A percentile compares a stretch with the other conserved stretches of the same genome.
phyloP scores from a whole-genome alignment of 2,888 invertebrate genomes.

The Andrena chrysosceles region DNA sequence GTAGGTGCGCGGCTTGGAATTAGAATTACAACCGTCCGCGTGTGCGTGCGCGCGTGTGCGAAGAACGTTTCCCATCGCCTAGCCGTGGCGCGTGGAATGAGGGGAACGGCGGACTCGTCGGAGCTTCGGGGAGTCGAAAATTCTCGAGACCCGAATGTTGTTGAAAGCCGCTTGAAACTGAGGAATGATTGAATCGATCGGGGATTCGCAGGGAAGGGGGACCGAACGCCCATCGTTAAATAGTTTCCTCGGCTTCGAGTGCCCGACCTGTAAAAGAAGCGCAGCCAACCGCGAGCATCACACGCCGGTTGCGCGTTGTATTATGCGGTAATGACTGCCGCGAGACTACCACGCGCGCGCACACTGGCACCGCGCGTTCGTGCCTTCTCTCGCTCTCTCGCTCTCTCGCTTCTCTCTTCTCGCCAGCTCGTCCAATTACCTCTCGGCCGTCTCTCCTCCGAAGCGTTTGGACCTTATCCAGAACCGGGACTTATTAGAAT shows the following conservation, averaged over 20 bases:
- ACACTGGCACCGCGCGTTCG: conserved; percentile 5
- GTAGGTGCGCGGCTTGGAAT: too few species aligned
- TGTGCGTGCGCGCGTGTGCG: too few species aligned
- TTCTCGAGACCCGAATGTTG: too few species aligned
- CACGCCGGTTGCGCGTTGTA: conserved; percentile 58
- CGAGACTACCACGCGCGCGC: conserved; percentile 26
- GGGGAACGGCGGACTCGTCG: too few species aligned
- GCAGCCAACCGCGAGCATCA: conserved; percentile 67
- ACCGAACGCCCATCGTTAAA: too few species aligned
- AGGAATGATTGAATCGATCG: too few species aligned
- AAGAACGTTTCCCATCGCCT: too few species aligned
- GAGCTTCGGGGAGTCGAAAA: too few species aligned
- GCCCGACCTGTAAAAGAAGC: conserved; percentile 52
- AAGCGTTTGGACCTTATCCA: conserved; percentile 72
- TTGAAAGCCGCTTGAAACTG: too few species aligned
- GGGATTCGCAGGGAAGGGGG: too few species aligned
- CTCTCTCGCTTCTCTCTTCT: conserved; percentile 30
- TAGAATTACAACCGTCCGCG: too few species aligned
- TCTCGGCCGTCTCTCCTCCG: conserved; percentile 34
- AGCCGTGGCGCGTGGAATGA: too few species aligned
- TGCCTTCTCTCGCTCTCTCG: conserved; percentile 22
- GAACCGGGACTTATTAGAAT: conserved; percentile 69
- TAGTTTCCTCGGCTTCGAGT: neutral
- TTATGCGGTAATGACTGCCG: conserved; percentile 65
- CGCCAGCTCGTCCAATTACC: conserved; percentile 65